Percentiles rank a stretch among this genome's conserved stretches.
Conservation (phyloP, 2,113 vertebrate species). For the Setophaga coronata region DNA sequence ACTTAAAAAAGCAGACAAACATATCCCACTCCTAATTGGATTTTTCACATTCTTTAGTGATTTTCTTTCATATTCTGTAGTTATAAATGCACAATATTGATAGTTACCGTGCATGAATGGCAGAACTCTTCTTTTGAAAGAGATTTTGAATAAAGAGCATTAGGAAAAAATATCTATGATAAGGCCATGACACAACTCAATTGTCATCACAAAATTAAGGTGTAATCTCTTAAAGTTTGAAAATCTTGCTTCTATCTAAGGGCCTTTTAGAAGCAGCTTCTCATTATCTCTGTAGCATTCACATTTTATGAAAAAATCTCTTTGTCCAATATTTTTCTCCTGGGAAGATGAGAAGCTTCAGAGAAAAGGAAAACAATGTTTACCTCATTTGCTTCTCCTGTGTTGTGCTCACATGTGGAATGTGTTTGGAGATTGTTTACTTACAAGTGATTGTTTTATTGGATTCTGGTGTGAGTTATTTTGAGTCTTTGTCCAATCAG, state of each 20-base stretch:
- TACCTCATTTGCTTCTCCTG: too few species aligned
- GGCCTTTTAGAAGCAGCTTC: background rate
- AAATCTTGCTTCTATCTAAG: background rate
- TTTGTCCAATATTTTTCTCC: too few species aligned
- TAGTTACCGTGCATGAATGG: accelerated
- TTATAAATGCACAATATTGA: accelerated
- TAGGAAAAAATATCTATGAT: accelerated
- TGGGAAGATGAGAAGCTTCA: too few species aligned
- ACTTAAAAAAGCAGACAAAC: accelerated
- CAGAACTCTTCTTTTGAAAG: background rate
- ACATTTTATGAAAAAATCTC: too few species aligned
- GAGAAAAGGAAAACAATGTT: too few species aligned
- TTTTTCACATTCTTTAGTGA: background rate
- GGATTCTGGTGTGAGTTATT: too few species aligned
- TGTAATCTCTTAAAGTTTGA: background rate
- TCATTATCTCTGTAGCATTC: background rate
- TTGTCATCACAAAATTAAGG: background rate
- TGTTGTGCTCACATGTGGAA: too few species aligned
- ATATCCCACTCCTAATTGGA: accelerated
- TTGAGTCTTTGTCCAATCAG: too few species aligned
- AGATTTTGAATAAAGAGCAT: background rate
- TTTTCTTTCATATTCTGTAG: background rate
- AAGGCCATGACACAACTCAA: background rate
- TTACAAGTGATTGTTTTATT: too few species aligned
- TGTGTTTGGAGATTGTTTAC: too few species aligned